A percentile compares a stretch with the other conserved stretches of the same genome.
phyloP scores from a whole-genome alignment of 1,140 invertebrate species.

The Nymphalis io region DNA sequence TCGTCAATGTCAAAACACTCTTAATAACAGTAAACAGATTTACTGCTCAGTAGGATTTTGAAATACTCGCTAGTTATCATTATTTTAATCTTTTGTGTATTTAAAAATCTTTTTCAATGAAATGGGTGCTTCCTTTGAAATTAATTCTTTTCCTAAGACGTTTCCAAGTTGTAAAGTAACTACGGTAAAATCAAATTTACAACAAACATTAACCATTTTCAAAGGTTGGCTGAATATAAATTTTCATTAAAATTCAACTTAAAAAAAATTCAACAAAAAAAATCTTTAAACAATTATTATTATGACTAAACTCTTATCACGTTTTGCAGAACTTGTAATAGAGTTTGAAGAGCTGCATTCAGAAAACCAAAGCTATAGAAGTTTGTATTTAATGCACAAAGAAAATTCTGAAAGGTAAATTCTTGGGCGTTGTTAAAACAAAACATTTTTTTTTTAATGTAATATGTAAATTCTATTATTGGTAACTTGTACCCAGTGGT shows the following conservation, averaged over 20 bases:
- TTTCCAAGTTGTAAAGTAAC: slow-evolving; percentile 17
- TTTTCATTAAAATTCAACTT: not conserved
- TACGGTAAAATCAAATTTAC: slow-evolving; percentile 44
- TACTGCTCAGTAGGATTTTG: no score
- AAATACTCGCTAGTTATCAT: no score
- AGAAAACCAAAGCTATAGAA: slow-evolving; percentile 42
- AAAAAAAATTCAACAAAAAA: not conserved
- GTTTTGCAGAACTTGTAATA: slow-evolving; percentile 51
- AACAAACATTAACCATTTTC: slow-evolving; percentile 42
- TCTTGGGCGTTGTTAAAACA: no score
- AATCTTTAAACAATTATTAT: not conserved
- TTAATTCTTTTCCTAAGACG: not conserved
- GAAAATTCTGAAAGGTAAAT: slow-evolving; percentile 62
- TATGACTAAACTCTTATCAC: not conserved
- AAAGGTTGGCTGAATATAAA: slow-evolving; percentile 40
- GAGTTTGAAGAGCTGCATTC: slow-evolving; percentile 49
- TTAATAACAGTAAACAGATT: no score
- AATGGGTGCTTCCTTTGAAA: slow-evolving; percentile 7
- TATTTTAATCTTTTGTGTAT: not conserved
- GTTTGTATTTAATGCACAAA: slow-evolving; percentile 43
- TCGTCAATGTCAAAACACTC: no score
- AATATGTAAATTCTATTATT: no score
- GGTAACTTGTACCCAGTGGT: no score
- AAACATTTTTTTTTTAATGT: no score
- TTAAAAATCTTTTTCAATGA: not conserved